Base-by-base conservation (phyloP, 37 sponge, comb jelly and placozoan genomes). In the Geodia barretti region DNA sequence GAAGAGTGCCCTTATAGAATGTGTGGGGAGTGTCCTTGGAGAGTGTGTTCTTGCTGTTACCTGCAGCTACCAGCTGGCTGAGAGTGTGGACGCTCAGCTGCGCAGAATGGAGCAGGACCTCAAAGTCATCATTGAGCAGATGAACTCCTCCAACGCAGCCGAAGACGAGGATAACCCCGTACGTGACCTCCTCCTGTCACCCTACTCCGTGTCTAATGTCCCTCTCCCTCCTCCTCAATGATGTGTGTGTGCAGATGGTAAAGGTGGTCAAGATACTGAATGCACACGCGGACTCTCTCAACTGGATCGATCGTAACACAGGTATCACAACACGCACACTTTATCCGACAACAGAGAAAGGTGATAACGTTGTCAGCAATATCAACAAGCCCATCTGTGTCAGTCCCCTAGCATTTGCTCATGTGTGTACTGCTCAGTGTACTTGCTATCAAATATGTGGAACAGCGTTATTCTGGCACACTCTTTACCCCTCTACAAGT, bases 201-300 rank as follows among this genome's bases (percentile, higher is more conserved):
- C 29, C 7, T n/a, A 67, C 47, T 40, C 39, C 30, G n/a, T 66
- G 38, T 67, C 58, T 70, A 42, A 47, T 70, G 33, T 70, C 3
- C 41, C 1, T 34, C 17, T 38, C 26, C 4, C 64, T 60, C 35
- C 19, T 58, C n/a, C 65, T 8, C 35, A 31, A n/a, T 83, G 41
- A 24, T 42, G 34, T 47, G 31, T 35, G 21, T 62, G 28, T 79
- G 5, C 71, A 87, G 84, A 77, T 91, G 39, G 34, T 60, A 26
- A 91, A 95, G 88, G 89, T 98, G 4, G 82, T 95, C 14, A 83
- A 88, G 77, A 93, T 98, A 8, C 86, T 98, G 64, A 98, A 98
- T 86, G 91, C 93, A 37, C 98, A 98, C 79, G 80, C 94, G 39
- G 96, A 95, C 58, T 86, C 98, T 25, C 88, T 98, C 34, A 82